Conservation (phyloP, 37 sponge, comb jelly and placozoan genomes). For the Chondrosia reniformis region DNA sequence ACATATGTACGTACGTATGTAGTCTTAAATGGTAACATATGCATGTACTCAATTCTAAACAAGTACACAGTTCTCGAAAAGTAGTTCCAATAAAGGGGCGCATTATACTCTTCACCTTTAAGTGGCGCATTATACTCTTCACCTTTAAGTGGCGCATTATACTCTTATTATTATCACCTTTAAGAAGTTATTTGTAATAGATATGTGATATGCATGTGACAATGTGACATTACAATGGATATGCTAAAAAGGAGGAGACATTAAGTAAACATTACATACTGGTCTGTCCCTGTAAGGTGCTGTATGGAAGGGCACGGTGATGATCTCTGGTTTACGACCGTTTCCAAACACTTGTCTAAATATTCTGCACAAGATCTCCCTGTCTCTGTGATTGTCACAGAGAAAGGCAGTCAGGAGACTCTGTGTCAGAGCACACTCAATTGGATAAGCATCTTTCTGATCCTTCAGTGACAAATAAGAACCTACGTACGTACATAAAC, state of each 20-base stretch:
- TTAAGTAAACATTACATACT: too few species aligned
- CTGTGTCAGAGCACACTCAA: slow-evolving; percentile 54
- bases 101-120: too few species aligned
- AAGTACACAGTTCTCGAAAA: too few species aligned
- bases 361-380: not conserved
- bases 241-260: too few species aligned
- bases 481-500: not conserved
- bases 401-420: slow-evolving; percentile 44
- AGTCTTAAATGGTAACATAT: not conserved
- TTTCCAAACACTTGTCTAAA: not conserved
- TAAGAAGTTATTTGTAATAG: too few species aligned
- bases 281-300: not conserved
- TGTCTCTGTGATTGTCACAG: slow-evolving; percentile 64
- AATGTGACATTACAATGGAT: too few species aligned
- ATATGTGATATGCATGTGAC: too few species aligned
- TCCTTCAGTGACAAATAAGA: slow-evolving; percentile 39
- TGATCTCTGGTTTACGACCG: not conserved
- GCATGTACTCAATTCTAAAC: not conserved
- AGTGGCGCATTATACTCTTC: too few species aligned
- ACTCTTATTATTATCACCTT: too few species aligned
- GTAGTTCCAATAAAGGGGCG: too few species aligned
- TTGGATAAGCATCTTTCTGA: slow-evolving; percentile 58
- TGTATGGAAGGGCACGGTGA: not conserved
- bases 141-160: too few species aligned
- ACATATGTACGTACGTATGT: slow-evolving; percentile 4